Conservation (phyloP, 2,113 vertebrate species). For the Uropsilus gracilis region DNA sequence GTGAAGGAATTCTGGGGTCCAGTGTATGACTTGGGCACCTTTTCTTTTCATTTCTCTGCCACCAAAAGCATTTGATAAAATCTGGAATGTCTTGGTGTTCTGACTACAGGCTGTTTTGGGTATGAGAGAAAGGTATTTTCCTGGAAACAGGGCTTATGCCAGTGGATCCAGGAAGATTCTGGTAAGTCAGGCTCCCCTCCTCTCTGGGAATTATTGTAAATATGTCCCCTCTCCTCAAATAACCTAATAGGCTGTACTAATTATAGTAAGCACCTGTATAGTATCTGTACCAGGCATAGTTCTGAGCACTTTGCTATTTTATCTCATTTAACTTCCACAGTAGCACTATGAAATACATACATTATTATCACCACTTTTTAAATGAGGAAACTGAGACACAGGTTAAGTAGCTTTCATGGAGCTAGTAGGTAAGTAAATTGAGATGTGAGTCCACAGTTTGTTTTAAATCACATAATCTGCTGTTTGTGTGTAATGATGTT, state of each 20-base stretch:
- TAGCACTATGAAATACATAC: neutral
- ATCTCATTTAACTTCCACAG: neutral
- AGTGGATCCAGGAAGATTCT: neutral
- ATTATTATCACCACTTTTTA: neutral
- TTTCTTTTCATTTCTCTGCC: neutral
- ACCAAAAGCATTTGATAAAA: neutral
- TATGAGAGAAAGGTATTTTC: neutral
- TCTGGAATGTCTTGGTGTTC: neutral
- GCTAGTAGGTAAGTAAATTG: neutral
- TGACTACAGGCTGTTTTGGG: neutral
- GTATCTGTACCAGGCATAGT: neutral
- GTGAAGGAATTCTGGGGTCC: neutral
- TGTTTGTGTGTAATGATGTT: neutral
- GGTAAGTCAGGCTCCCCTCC: neutral
- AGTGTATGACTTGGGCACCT: neutral
- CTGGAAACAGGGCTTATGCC: neutral
- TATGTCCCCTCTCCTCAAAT: neutral
- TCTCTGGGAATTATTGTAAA: neutral
- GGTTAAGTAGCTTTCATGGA: neutral
- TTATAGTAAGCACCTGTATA: neutral
- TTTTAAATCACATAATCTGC: neutral
- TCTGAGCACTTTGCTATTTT: neutral
- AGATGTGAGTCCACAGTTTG: neutral
- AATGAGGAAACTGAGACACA: neutral
- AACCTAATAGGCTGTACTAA: neutral